Conservation (phyloP, 2,888 invertebrate species). For the Dryocosmus kuriphilus region DNA sequence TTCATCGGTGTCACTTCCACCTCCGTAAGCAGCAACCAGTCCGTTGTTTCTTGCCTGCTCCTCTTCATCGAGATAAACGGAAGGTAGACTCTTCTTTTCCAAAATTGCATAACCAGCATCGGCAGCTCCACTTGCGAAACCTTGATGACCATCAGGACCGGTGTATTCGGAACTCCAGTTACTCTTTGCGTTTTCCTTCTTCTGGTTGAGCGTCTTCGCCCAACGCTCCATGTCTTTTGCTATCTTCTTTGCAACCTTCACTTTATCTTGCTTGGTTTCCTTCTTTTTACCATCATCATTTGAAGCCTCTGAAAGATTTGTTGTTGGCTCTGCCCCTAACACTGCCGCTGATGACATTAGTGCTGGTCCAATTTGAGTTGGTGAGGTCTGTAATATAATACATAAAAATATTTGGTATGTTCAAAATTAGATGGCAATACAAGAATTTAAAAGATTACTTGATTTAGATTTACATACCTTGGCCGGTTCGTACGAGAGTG, state of each 20-base stretch:
- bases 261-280: constrained; percentile 92
- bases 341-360: constrained; percentile 67
- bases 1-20: constrained; percentile 85
- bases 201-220: constrained; percentile 98
- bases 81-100: constrained; percentile 83
- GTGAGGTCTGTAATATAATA: constrained; percentile 42
- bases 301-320: constrained; percentile 71
- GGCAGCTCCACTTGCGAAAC: constrained; percentile 86
- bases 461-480: constrained; percentile 52
- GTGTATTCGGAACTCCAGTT: constrained; percentile 71
- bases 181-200: constrained; percentile 85
- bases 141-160: constrained; percentile 71
- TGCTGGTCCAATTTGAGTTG: constrained; percentile 75
- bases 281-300: constrained; percentile 85
- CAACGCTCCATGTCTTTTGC: constrained; percentile 97
- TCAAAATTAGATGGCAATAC: too few relatives aligned
- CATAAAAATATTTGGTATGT: not conserved
- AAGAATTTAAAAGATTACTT: not conserved
- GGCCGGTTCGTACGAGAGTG: constrained; percentile 75
- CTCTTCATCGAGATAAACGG: constrained; percentile 72
- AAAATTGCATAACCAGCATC: constrained; percentile 96
- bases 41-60: constrained; percentile 76
- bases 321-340: constrained; percentile 69
- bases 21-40: constrained; percentile 88
- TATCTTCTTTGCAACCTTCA: constrained; percentile 97